Percentiles rank a stretch among this genome's conserved stretches.
Conservation (phyloP, 2,113 vertebrate genomes). For the Lampris megalopsis region DNA sequence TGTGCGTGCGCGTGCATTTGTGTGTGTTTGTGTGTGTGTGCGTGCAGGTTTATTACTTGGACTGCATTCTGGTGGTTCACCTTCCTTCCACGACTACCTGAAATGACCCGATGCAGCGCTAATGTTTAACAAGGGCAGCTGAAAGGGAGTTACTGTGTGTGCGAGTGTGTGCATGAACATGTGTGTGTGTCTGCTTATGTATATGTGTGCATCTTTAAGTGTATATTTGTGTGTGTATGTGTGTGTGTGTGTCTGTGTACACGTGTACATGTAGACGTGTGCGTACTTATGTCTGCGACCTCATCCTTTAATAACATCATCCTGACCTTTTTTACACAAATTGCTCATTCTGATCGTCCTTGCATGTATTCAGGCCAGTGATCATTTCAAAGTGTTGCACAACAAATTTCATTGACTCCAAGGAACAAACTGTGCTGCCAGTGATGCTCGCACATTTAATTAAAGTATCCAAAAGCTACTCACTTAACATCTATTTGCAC, state of each 20-base stretch:
- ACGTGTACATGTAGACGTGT: background rate
- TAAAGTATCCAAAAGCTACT: conserved; percentile 22
- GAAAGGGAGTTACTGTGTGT: too few species aligned
- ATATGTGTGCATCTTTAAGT: too few species aligned
- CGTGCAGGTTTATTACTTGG: background rate
- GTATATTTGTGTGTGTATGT: background rate
- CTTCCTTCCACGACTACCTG: conserved; percentile 33
- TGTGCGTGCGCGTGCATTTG: conserved; percentile 24
- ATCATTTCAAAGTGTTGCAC: conserved; percentile 67
- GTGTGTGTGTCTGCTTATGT: too few species aligned
- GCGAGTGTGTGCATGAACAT: too few species aligned
- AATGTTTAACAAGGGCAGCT: conserved; percentile 62
- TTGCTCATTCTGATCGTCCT: conserved; percentile 46
- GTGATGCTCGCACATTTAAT: conserved; percentile 37
- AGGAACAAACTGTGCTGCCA: conserved; percentile 64
- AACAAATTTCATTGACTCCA: conserved; percentile 47
- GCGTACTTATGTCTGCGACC: conserved; percentile 5
- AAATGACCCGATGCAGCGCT: conserved; percentile 35
- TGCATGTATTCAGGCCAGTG: conserved; percentile 34
- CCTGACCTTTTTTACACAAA: conserved; percentile 41
- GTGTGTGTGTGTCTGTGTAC: background rate
- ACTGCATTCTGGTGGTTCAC: conserved; percentile 36
- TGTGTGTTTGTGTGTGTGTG: conserved; percentile 19
- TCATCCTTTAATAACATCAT: conserved; percentile 47
- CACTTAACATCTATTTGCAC: background rate